A percentile compares a stretch with the other conserved stretches of the same genome.
phyloP scores from a whole-genome alignment of 2,888 invertebrate genomes.

The Drosophila mulleri region DNA sequence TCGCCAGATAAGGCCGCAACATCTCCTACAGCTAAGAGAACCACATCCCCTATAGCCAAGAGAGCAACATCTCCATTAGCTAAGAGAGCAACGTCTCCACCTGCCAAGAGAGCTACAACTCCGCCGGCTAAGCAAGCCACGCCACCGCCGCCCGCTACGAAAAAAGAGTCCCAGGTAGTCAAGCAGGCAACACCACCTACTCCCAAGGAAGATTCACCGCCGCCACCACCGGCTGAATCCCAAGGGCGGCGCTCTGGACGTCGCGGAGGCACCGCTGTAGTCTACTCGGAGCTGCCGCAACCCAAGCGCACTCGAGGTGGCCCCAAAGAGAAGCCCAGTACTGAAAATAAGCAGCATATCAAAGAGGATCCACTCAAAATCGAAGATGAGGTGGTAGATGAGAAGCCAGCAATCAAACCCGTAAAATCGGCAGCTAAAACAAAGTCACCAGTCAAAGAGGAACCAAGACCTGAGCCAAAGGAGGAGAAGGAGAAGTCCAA shows the following conservation, averaged over 20 bases:
- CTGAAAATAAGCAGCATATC: slow-evolving; percentile 25
- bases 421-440: slow-evolving; percentile 12
- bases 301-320: slow-evolving; percentile 74
- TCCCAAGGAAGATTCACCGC: slow-evolving; percentile 31
- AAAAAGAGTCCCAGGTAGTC: not conserved
- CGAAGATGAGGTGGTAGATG: slow-evolving; percentile 14
- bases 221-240: slow-evolving; percentile 37
- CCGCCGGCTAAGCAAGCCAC: not conserved
- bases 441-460: slow-evolving; percentile 29
- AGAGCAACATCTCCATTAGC: not conserved
- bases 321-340: slow-evolving; percentile 47
- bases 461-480: slow-evolving; percentile 8
- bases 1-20: not conserved
- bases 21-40: not conserved
- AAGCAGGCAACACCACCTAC: slow-evolving; percentile 17
- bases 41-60: not conserved
- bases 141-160: not conserved
- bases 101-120: not conserved
- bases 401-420: slow-evolving; percentile 3
- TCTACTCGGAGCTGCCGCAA: slow-evolving; percentile 73
- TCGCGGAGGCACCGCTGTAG: slow-evolving; percentile 73
- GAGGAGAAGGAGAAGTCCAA: not conserved
- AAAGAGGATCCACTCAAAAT: slow-evolving; percentile 36
- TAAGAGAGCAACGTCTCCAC: not conserved
- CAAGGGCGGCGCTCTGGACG: slow-evolving; percentile 76